These are phyloP conservation scores for Hylia prasina DNA, from an alignment of 2,113 vertebrate genomes.

Conservation along the genomic window DNA sequence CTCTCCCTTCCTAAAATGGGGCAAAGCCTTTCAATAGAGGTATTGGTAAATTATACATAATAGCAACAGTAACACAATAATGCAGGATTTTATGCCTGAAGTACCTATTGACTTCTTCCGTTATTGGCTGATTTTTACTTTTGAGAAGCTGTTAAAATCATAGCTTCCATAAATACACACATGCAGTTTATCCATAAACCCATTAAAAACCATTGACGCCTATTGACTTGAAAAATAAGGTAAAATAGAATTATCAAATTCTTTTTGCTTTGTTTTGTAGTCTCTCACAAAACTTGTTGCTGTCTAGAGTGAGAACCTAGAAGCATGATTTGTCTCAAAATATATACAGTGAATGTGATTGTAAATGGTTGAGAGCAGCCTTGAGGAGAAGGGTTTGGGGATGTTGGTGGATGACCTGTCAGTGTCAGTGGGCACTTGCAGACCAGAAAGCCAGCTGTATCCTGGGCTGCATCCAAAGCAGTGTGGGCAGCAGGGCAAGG, in stretches of 20 bases:
- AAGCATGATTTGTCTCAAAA: not conserved
- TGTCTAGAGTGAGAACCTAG: not conserved
- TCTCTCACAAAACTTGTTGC: not conserved
- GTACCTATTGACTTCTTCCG: not conserved
- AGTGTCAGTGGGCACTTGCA: too few relatives aligned
- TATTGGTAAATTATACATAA: not conserved
- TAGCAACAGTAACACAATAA: not conserved
- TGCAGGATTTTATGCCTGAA: not conserved
- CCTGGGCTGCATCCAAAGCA: not conserved
- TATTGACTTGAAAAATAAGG: not conserved
- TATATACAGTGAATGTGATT: rapidly evolving
- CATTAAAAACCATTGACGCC: not conserved
- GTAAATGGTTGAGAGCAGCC: not conserved
- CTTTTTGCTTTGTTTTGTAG: not conserved
- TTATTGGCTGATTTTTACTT: not conserved
- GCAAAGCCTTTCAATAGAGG: not conserved
- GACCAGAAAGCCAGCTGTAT: rapidly evolving
- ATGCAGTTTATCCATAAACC: not conserved
- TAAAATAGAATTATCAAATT: not conserved
- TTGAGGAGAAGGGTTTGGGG: not conserved
- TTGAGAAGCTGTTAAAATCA: not conserved
- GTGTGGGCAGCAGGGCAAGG: rapidly evolving
- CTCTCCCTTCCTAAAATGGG: not conserved
- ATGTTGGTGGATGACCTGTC: not conserved
- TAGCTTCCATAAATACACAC: not conserved